phyloP scores from a whole-genome alignment of 2,113 vertebrate genomes.

The Pogonocichla stellata region DNA sequence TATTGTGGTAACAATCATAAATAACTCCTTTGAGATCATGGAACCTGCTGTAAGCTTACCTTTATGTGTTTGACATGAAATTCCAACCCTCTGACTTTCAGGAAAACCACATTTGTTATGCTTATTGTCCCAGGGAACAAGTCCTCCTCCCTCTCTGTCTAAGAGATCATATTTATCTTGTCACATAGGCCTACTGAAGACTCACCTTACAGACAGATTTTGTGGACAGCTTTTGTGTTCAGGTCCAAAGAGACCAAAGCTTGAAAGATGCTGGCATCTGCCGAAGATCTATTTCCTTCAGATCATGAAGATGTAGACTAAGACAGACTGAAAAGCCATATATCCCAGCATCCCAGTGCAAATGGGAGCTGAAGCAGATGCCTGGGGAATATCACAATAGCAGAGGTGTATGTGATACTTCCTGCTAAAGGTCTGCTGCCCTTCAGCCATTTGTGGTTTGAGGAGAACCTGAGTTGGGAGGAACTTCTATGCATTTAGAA shows the following conservation, averaged over 20 bases:
- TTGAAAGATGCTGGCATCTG: not conserved
- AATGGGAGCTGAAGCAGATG: not conserved
- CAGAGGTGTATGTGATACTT: not conserved
- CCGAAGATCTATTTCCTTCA: not conserved
- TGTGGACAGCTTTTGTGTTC: not conserved
- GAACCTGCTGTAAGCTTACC: not conserved
- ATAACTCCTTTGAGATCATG: not conserved
- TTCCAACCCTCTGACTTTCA: not conserved
- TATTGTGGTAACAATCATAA: not conserved
- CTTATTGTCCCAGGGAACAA: not conserved
- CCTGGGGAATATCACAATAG: not conserved
- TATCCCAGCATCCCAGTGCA: not conserved
- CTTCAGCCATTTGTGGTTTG: not conserved
- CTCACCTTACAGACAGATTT: not conserved
- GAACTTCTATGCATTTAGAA: not conserved
- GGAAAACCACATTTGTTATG: not conserved
- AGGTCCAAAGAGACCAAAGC: not conserved
- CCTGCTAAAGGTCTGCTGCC: not conserved
- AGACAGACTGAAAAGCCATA: not conserved
- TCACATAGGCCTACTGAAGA: not conserved
- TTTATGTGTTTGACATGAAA: not conserved
- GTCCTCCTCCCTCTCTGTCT: not conserved
- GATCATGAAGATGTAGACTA: not conserved
- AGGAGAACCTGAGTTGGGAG: not conserved
- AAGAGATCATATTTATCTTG: not conserved